These are phyloP conservation scores for Pogonomyrmex barbatus DNA, from an alignment of 1,140 invertebrate species.

Conservation along the genomic window DNA sequence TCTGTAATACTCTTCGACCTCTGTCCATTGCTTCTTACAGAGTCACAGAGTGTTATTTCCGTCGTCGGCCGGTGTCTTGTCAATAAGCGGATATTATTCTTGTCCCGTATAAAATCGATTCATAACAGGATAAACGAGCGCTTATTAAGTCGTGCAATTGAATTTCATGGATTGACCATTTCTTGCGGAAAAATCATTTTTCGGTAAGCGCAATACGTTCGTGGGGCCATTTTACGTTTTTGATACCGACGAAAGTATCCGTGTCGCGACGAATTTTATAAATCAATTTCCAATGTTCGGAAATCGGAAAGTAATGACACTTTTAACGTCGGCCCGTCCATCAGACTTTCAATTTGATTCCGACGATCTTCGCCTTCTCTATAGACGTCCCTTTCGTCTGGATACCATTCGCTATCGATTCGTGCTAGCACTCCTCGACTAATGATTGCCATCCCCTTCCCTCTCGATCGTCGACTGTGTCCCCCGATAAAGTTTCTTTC, in stretches of 20 bases:
- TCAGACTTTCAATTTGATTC: constrained; percentile 59
- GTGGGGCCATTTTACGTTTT: neutral
- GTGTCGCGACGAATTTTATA: constrained; percentile 16
- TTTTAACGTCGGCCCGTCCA: constrained; percentile 4
- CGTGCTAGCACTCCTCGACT: constrained; percentile 2
- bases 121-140: neutral
- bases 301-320: constrained; percentile 44
- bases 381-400: constrained; percentile 19
- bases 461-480: neutral
- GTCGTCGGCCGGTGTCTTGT: constrained; percentile 26
- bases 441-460: constrained; percentile 34
- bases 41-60: constrained; percentile 10
- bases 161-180: constrained; percentile 12
- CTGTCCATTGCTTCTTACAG: neutral
- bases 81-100: constrained; percentile 39
- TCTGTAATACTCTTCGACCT: neutral
- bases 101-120: constrained; percentile 30
- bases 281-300: constrained; percentile 9
- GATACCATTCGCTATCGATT: constrained; percentile 44
- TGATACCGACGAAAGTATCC: neutral
- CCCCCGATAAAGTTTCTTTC: constrained; percentile 42
- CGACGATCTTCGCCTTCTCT: constrained; percentile 11
- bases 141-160: neutral
- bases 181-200: constrained; percentile 17
- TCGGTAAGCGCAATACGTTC: neutral